Evolutionary conservation across 2,797 vertebrate species (phyloP), one percentile per base, ranked within the genome.

Genomic region (Enteromius argenteus): DNA sequence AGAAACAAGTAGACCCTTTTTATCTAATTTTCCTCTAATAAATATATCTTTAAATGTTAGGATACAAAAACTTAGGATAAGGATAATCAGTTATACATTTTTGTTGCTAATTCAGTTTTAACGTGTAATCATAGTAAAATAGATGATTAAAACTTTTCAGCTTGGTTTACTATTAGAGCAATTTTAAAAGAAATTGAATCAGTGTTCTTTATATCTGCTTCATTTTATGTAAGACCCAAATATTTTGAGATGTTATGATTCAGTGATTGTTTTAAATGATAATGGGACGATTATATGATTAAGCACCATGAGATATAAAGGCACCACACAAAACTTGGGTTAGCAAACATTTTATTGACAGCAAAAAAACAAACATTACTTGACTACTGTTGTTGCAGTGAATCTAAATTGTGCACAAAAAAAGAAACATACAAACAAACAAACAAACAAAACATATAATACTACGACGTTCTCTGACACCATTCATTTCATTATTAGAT

Each of bases 331-430:
- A 53, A 75, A 30, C n/a, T 7, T 66, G 8, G 7, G 21, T 39
- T 14, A 39, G 32, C 19, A 82, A 64, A 21, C 27, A 7, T 27
- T 82, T 82, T 75, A 82, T 75, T 82, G 14, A 66, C 39, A 74
- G 10, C 23, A 80, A 69, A 58, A 72, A 58, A 17, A 49, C 5
- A 67, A 13, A 30, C 60, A 79, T 44, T 3, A 27, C 35, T 68
- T 39, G 64, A 67, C 23, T 64, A 64, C 14, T 5, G 30, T 7
- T 1, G 44, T 17, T 46, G 42, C 39, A 73, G 1, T 11, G 14
- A 73, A 19, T 73, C 14, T 8, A 14, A 58, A n/a, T 13, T 73
- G 44, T 35, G 32, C 62, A 49, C 62, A 35, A 17, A 9, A 7
- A 35, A 35, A 64, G 1, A 58, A 58, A 32, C 5, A 32, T 0